Conservation (phyloP, 2,888 invertebrate species). For the Physocephala rufipes region DNA sequence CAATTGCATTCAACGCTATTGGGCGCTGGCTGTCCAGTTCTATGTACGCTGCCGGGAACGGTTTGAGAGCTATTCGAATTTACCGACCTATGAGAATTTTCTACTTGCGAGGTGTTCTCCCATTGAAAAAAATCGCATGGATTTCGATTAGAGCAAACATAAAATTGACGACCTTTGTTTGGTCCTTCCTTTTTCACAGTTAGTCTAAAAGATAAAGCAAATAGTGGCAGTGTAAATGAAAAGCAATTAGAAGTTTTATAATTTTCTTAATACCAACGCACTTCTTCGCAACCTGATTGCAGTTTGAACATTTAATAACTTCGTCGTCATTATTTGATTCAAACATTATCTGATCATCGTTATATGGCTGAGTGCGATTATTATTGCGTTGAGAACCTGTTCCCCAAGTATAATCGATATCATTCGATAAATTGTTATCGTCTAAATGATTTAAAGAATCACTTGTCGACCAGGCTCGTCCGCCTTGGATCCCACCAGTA, state of each 20-base stretch:
- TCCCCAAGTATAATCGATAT: slow-evolving; percentile 43
- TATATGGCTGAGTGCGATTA: neutral
- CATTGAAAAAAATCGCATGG: slow-evolving; percentile 86
- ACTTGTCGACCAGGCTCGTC: slow-evolving; percentile 21
- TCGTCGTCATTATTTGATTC: neutral
- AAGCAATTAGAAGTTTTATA: neutral
- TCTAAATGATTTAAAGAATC: slow-evolving; percentile 1
- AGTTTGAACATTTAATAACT: slow-evolving; percentile 56
- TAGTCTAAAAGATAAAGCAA: slow-evolving; percentile 67
- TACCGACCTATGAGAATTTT: neutral
- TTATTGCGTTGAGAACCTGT: slow-evolving; percentile 24
- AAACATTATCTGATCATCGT: neutral
- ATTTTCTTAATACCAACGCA: slow-evolving; percentile 38
- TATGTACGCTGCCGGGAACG: neutral
- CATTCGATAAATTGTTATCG: slow-evolving; percentile 29
- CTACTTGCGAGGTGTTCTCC: slow-evolving; percentile 69
- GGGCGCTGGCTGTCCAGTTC: neutral
- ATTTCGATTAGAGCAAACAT: slow-evolving; percentile 72
- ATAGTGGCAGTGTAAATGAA: neutral
- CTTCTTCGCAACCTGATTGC: slow-evolving; percentile 55
- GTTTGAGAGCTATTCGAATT: neutral
- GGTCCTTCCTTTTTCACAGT: slow-evolving; percentile 84
- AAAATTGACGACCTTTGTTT: slow-evolving; percentile 85
- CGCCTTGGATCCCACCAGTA: too few species aligned
- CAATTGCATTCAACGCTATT: slow-evolving; percentile 53